phyloP scores from a whole-genome alignment of 2,797 vertebrate genomes.

The Halcyon leucocephala region DNA sequence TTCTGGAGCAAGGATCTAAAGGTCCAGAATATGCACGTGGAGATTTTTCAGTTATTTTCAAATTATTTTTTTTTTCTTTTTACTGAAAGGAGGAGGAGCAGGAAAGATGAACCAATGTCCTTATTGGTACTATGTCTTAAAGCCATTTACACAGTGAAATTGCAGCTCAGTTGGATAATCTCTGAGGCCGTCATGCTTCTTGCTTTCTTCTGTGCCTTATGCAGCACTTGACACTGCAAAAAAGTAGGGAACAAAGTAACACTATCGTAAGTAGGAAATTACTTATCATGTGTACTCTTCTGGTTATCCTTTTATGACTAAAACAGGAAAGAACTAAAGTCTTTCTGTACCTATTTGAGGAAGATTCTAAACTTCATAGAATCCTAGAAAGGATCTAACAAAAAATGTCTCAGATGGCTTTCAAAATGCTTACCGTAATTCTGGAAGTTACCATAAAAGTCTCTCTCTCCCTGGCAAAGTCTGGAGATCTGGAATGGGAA shows the following conservation, averaged over 20 bases:
- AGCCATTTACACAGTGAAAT: not conserved
- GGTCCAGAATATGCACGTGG: not conserved
- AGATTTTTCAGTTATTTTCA: not conserved
- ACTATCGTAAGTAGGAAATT: not conserved
- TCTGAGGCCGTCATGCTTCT: not conserved
- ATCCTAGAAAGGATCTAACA: not conserved
- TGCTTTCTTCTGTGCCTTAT: not conserved
- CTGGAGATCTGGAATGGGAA: not conserved
- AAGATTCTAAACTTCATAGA: not conserved
- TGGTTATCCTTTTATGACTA: not conserved
- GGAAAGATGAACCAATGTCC: not conserved
- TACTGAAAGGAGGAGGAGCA: not conserved
- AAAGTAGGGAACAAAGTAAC: not conserved
- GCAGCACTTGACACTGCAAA: not conserved
- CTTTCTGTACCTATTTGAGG: not conserved
- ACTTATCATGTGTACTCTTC: not conserved
- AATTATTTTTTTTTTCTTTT: not conserved
- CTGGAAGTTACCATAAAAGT: not conserved
- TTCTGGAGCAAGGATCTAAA: not conserved
- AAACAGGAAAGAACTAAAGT: not conserved
- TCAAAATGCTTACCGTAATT: not conserved
- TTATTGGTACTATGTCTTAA: not conserved
- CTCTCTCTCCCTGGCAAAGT: not conserved
- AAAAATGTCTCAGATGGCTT: not conserved
- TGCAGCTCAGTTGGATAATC: not conserved